Percentiles rank a stretch among this genome's conserved stretches.
phyloP scores from a whole-genome alignment of 2,797 vertebrate genomes.

The Coluber constrictor region DNA sequence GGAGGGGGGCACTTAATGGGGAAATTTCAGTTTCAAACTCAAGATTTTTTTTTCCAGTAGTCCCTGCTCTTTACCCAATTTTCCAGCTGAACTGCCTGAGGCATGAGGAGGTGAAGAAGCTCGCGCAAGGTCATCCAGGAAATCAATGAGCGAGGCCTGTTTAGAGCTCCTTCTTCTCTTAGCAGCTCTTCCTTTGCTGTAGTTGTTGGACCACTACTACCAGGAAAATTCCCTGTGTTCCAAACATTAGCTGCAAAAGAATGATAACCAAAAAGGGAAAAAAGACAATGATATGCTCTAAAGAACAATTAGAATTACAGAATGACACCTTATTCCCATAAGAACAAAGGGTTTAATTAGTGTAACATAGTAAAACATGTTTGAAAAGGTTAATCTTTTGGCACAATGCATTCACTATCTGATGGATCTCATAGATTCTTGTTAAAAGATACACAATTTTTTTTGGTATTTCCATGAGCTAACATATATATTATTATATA shows the following conservation, averaged over 20 bases:
- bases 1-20: slow-evolving; percentile 22
- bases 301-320: slow-evolving; percentile 57
- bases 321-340: slow-evolving; percentile 38
- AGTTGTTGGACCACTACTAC: slow-evolving; percentile 39
- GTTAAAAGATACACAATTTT: slow-evolving; percentile 30
- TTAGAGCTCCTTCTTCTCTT: slow-evolving; percentile 60
- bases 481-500: slow-evolving; percentile 53
- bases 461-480: slow-evolving; percentile 38
- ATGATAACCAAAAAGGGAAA: slow-evolving; percentile 52
- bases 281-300: slow-evolving; percentile 50
- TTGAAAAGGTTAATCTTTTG: slow-evolving; percentile 54
- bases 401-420: slow-evolving; percentile 49
- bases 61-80: slow-evolving; percentile 67
- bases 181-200: slow-evolving; percentile 42
- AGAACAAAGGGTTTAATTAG: slow-evolving; percentile 56
- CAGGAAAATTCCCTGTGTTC: slow-evolving; percentile 13
- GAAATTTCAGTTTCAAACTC: slow-evolving; percentile 65
- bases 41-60: slow-evolving; percentile 55
- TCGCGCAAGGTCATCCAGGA: slow-evolving; percentile 58
- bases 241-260: slow-evolving; percentile 26
- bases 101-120: slow-evolving; percentile 63
- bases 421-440: slow-evolving; percentile 45
- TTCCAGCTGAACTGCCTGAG: slow-evolving; percentile 70
- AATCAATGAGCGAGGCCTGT: slow-evolving; percentile 66
- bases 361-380: slow-evolving; percentile 8